A percentile compares a stretch with the other conserved stretches of the same genome.
phyloP scores from a whole-genome alignment of 1,140 invertebrate species.

The Choristoneura fumiferana region DNA sequence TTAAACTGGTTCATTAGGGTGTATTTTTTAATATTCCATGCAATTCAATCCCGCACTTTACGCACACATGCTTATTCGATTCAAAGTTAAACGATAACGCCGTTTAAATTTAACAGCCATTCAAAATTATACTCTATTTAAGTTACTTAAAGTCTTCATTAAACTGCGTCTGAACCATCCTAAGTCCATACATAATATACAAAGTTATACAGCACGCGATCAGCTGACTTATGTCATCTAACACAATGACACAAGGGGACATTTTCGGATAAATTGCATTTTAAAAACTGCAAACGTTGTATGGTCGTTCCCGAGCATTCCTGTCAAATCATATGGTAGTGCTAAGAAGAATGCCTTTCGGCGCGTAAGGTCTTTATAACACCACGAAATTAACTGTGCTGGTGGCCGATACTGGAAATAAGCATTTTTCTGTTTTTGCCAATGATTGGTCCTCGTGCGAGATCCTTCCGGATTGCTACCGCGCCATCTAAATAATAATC shows the following conservation, averaged over 20 bases:
- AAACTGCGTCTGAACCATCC: neutral
- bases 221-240: constrained; percentile 1
- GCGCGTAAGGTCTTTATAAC: constrained; percentile 6
- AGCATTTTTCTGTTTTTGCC: too few species aligned
- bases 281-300: neutral
- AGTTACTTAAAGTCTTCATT: constrained; percentile 15
- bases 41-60: constrained; percentile 46
- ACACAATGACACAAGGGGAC: neutral
- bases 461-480: too few species aligned
- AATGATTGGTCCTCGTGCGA: too few species aligned
- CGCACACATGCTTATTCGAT: constrained; percentile 42
- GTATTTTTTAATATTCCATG: neutral
- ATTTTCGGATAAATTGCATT: constrained; percentile 4
- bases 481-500: too few species aligned
- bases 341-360: constrained; percentile 21
- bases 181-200: constrained; percentile 19
- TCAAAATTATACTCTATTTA: constrained; percentile 2
- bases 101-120: constrained; percentile 19
- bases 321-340: constrained; percentile 26
- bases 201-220: constrained; percentile 14
- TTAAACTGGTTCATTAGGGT: neutral
- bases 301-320: constrained; percentile 17
- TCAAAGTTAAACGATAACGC: constrained; percentile 68
- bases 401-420: too few species aligned
- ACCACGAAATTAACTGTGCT: neutral